A percentile compares a stretch with the other conserved stretches of the same genome.
phyloP scores from a whole-genome alignment of 2,888 invertebrate species.

The Agrotis ipsilon region DNA sequence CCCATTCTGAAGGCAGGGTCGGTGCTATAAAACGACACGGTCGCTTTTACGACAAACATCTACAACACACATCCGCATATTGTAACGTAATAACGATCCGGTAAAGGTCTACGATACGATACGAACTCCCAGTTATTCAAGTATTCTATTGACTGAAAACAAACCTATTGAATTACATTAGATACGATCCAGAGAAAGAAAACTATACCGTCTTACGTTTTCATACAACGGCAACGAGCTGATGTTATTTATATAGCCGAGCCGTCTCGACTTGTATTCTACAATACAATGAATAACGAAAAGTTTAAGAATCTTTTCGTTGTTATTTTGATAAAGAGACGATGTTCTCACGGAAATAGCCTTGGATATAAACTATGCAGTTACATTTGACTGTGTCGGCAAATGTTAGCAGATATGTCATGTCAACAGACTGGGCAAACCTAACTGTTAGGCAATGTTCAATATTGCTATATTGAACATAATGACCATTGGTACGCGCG shows the following conservation, averaged over 20 bases:
- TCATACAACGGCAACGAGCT: constrained; percentile 53
- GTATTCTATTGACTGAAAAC: constrained; percentile 73
- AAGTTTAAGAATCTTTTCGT: constrained; percentile 41
- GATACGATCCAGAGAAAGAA: constrained; percentile 59
- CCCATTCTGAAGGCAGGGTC: constrained; percentile 71
- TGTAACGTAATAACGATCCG: constrained; percentile 75
- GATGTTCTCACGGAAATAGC: constrained; percentile 10
- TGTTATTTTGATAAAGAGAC: constrained; percentile 25
- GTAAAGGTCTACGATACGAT: constrained; percentile 80
- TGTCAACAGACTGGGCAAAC: constrained; percentile 41
- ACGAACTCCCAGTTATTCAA: constrained; percentile 79
- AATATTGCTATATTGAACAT: too few species aligned
- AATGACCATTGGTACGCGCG: too few species aligned
- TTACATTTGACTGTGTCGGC: constrained; percentile 32
- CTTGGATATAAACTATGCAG: constrained; percentile 25
- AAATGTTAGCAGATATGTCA: constrained; percentile 38
- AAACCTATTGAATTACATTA: constrained; percentile 69
- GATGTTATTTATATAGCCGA: constrained; percentile 59
- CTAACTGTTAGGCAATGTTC: constrained; percentile 20
- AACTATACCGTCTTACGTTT: constrained; percentile 63
- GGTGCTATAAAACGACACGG: constrained; percentile 81
- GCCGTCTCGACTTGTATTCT: constrained; percentile 37
- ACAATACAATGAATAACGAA: constrained; percentile 47
- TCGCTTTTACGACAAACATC: constrained; percentile 82
- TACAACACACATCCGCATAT: constrained; percentile 77